Base-by-base conservation (phyloP, 2,888 invertebrate species). In the Caenorhabditis wallacei region DNA sequence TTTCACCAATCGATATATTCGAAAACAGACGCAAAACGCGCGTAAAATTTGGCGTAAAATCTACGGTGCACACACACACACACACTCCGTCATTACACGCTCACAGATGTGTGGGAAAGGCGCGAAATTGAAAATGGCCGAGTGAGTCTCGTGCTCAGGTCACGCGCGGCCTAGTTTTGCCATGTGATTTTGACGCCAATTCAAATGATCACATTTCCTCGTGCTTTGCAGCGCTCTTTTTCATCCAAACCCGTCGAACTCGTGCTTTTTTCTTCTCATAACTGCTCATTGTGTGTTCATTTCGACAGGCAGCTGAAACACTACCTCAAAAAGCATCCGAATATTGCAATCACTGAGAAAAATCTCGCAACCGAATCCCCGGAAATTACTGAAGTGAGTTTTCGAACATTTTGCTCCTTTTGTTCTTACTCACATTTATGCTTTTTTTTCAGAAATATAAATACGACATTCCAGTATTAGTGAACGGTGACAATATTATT, bases 391-490 rank as follows among this genome's bases (percentile, higher is more conserved):
- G 84, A 87, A 64, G 85, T 85, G 56, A 71, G 84, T 26, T 48
- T 18, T 1, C 30, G 1, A 46, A 59, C 22, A n/a, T 35, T 68
- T 68, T 57, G 18, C n/a, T 22, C 54, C 92, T 10, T 92, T 92
- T 83, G 5, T 53, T 24, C n/a, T n/a, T n/a, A n/a, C n/a, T n/a
- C n/a, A n/a, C n/a, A n/a, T n/a, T n/a, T n/a, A n/a, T n/a, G n/a
- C 24, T 22, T 24, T 22, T 92, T 92, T 84, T 89, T 69, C 89
- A 92, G 74, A 89, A 90, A 78, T 93, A 92, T 84, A 90, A 91
- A 78, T 92, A 92, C 88, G 93, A 93, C 69, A 93, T 93, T 81
- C 93, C 93, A 2, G 93, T 93, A 18, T 92, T 93, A 81, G 92
- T 93, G 70, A 86, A 92, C 22, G 90, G 43, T 4, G 92, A 92